Conservation (phyloP, 2,797 vertebrate genomes). For the Pteronotus mesoamericanus region DNA sequence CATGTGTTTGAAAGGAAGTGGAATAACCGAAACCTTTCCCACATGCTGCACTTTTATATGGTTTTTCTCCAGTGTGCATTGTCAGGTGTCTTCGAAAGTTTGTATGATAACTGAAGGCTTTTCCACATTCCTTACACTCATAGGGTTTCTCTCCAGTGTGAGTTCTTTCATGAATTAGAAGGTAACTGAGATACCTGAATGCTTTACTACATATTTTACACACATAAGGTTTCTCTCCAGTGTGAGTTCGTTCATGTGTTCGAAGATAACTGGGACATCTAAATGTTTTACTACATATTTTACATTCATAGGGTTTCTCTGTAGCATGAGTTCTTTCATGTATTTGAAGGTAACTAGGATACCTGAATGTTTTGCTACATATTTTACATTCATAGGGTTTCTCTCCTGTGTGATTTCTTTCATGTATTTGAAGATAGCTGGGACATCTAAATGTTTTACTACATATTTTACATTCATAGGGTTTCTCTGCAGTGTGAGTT, state of each 20-base stretch:
- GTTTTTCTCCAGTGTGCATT: neutral
- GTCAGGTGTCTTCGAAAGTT: neutral
- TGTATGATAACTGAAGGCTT: neutral
- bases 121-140: neutral
- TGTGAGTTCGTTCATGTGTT: conserved; percentile 5
- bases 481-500: conserved; percentile 15
- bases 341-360: neutral
- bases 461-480: conserved; percentile 2
- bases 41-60: neutral
- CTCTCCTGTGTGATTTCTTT: neutral
- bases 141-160: neutral
- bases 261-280: neutral
- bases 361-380: neutral
- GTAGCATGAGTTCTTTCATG: neutral
- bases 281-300: neutral
- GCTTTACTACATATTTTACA: conserved; percentile 24
- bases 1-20: neutral
- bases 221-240: neutral
- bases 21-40: neutral
- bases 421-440: neutral
- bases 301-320: neutral
- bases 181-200: neutral
- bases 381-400: conserved; percentile 36
- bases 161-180: conserved; percentile 1
- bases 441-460: neutral